Evolutionary conservation across 2,113 vertebrate species (phyloP).

Genomic region (Notechis scutatus): DNA sequence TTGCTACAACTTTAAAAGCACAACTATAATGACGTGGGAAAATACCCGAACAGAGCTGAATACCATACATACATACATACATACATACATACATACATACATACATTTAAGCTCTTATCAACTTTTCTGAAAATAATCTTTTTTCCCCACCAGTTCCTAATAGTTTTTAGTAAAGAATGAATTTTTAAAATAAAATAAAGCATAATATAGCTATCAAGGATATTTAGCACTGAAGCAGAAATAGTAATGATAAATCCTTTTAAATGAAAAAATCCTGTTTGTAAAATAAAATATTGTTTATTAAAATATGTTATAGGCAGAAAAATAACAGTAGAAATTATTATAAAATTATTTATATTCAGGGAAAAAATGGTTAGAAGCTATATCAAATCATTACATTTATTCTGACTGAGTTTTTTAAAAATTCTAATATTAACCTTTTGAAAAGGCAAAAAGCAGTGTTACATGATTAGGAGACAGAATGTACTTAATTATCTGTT

Average conservation of each 20-base stretch:
- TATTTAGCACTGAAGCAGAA: background rate
- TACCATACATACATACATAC: no score
- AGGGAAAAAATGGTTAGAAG: conserved; percentile 53
- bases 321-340: background rate
- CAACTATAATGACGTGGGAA: no score
- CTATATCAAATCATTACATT: conserved; percentile 59
- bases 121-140: background rate
- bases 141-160: background rate
- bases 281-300: conserved; percentile 1
- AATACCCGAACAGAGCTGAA: no score
- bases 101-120: background rate
- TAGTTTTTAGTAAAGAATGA: background rate
- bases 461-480: conserved; percentile 73
- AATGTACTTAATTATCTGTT: conserved; percentile 81
- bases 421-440: conserved; percentile 82
- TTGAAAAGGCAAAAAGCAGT: conserved; percentile 72
- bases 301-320: background rate
- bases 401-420: conserved; percentile 70
- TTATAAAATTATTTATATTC: conserved; percentile 42
- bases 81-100: no score
- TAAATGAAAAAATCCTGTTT: background rate
- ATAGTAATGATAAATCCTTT: background rate
- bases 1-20: no score
- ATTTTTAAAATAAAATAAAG: background rate
- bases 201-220: background rate